Evolutionary conservation across 1,140 invertebrate species (phyloP), one percentile per base, ranked within the genome.

Genomic region (Heliconius himera): DNA sequence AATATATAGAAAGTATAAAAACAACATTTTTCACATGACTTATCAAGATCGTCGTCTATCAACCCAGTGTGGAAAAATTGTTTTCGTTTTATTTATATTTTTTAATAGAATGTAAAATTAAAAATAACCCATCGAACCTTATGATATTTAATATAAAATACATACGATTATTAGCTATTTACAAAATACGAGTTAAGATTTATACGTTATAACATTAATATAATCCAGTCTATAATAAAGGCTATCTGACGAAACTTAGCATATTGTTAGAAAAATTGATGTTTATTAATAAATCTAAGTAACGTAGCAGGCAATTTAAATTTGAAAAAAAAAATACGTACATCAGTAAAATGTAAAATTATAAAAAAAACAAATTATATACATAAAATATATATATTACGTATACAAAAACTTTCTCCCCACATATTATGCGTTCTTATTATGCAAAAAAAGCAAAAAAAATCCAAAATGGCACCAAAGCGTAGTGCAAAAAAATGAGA

Each of bases 171-270:
- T 88, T 93, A 92, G 87, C 90, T 94, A 94, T 94, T 93, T 94
- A 94, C 93, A 94, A 93, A 90, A 94, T 93, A 92, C 91, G 83
- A 91, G 90, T 93, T 93, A 93, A 92, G 90, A 90, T 91, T 93
- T 92, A 89, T 91, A 91, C 87, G 88, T 90, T 90, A 89, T 91
- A 93, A 91, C 87, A 89, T 92, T 93, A 92, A 90, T 91, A 92
- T 94, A 94, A 91, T 90, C 91, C 93, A 94, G 93, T 94, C 93
- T 94, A 94, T 94, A 92, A 87, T 91, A 93, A 94, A 94, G 93
- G 93, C 93, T 94, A 93, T 92, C 88, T 87, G 90, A 94, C 91
- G 89, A 90, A 93, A 94, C 93, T 92, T 94, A 94, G 87, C 85
- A 81, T 93, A 91, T 85, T 93, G 90, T 94, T 93, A 94, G 91